Conservation (phyloP, 1,140 invertebrate species). For the Penaeus japonicus region DNA sequence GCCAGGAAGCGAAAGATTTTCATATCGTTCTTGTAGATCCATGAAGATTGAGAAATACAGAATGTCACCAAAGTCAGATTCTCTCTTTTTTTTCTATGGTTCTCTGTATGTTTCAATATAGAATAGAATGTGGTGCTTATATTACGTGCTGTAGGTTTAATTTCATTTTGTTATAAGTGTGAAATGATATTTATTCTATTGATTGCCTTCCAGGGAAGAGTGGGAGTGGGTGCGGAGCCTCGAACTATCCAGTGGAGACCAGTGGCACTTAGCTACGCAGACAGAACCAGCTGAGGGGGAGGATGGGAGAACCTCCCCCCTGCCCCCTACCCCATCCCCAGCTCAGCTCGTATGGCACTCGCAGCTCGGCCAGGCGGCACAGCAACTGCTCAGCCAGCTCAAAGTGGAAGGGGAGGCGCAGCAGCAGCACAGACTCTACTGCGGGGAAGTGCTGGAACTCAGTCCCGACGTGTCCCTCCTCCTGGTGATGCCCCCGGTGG, state of each 20-base stretch:
- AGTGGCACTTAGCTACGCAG: background rate
- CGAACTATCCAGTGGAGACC: constrained; percentile 30
- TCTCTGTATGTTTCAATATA: too few relatives aligned
- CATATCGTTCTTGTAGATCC: too few relatives aligned
- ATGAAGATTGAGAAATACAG: too few relatives aligned
- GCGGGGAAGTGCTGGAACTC: constrained; percentile 90
- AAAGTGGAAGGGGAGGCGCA: constrained; percentile 47
- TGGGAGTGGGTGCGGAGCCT: constrained; percentile 75
- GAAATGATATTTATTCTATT: too few relatives aligned
- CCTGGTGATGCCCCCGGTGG: constrained; percentile 86
- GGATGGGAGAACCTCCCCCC: constrained; percentile 85
- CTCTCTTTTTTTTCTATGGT: too few relatives aligned
- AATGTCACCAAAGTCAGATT: too few relatives aligned
- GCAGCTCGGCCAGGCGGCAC: constrained; percentile 65
- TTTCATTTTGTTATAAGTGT: too few relatives aligned
- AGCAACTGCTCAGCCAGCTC: constrained; percentile 65
- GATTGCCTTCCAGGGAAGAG: constrained; percentile 77
- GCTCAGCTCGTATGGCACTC: constrained; percentile 89
- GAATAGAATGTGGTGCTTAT: background rate
- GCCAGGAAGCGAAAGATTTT: too few relatives aligned
- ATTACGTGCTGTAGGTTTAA: background rate
- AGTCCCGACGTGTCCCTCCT: constrained; percentile 87
- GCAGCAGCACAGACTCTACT: constrained; percentile 72
- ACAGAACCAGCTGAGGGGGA: constrained; percentile 92
- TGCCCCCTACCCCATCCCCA: constrained; percentile 87